Percentiles rank a stretch among this genome's conserved stretches.
These are phyloP conservation scores for Melikaiella ostensackeni DNA, from an alignment of 2,888 invertebrate genomes.

Conservation along the genomic window DNA sequence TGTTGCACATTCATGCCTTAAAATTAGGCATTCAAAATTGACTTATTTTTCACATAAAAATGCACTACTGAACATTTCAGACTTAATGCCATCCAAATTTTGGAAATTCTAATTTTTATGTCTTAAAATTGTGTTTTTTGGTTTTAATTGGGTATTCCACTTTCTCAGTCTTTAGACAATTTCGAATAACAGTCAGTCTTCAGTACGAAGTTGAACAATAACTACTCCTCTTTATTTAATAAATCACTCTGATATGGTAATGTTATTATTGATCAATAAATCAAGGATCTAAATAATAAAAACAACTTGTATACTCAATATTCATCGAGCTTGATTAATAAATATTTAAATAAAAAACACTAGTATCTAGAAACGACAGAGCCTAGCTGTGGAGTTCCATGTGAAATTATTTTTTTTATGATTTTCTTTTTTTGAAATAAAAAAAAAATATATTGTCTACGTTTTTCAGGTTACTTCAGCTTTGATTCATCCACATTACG, in stretches of 20 bases:
- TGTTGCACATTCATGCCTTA: no score
- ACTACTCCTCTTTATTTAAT: conserved; percentile 3
- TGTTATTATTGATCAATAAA: background rate
- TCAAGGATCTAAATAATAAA: background rate
- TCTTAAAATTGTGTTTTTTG: background rate
- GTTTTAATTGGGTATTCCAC: conserved; percentile 40
- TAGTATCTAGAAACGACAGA: no score
- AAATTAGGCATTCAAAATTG: no score
- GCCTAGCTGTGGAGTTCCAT: background rate
- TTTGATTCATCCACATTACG: conserved; percentile 82
- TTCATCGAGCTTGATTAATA: no score
- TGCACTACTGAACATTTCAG: no score
- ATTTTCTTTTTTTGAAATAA: background rate
- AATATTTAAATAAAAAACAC: no score
- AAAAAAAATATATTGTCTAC: background rate
- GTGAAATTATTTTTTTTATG: background rate
- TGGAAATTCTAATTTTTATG: no score
- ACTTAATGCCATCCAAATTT: no score
- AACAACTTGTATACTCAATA: background rate
- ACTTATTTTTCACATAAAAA: no score
- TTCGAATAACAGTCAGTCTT: conserved; percentile 38
- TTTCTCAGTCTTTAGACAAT: conserved; percentile 31
- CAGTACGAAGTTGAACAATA: conserved; percentile 1
- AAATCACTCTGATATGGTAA: background rate
- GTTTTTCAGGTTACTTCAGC: conserved; percentile 84